Percentiles rank a stretch among this genome's conserved stretches.
phyloP scores from a whole-genome alignment of 2,113 vertebrate genomes.

The Columba livia region DNA sequence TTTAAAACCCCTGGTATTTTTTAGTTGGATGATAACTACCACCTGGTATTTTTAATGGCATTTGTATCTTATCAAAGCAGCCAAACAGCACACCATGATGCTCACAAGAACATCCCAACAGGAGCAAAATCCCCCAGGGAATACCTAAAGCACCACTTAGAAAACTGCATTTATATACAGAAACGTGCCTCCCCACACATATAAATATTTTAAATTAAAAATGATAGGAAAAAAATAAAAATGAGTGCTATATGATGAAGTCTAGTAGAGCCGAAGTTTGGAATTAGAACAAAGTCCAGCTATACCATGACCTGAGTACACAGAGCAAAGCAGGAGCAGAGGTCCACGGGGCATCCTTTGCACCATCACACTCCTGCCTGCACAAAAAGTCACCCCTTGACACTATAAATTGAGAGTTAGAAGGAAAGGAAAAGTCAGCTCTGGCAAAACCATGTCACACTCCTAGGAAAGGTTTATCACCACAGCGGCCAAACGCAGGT shows the following conservation, averaged over 20 bases:
- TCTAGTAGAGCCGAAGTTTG: neutral
- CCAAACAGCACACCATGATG: neutral
- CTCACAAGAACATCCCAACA: neutral
- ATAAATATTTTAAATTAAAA: neutral
- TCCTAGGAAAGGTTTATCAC: neutral
- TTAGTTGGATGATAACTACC: neutral
- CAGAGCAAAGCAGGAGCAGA: fast-evolving
- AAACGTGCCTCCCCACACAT: neutral
- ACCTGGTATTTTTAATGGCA: neutral
- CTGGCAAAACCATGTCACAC: neutral
- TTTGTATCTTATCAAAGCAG: neutral
- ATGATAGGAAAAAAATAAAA: neutral
- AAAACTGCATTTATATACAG: neutral
- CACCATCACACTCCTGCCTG: neutral
- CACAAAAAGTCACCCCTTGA: neutral
- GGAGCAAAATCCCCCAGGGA: neutral
- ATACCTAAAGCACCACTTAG: neutral
- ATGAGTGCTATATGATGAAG: neutral
- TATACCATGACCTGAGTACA: neutral
- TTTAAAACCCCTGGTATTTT: neutral
- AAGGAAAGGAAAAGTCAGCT: neutral
- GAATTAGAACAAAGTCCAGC: neutral
- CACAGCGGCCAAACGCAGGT: neutral
- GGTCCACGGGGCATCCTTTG: neutral
- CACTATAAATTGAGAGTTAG: neutral